Evolutionary conservation across 1,140 invertebrate species (phyloP).

Genomic region (Anastrepha obliqua): DNA sequence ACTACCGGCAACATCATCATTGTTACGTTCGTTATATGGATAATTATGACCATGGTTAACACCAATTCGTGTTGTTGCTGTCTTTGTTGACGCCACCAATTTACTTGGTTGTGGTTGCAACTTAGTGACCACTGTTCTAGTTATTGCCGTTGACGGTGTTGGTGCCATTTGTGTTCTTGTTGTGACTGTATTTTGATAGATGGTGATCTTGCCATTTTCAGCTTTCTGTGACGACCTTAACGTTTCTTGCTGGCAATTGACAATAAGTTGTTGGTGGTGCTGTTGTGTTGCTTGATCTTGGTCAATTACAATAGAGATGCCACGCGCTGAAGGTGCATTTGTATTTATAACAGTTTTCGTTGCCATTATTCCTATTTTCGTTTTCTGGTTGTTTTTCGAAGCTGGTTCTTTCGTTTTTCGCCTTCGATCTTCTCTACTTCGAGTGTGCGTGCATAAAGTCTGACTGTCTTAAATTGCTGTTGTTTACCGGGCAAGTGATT

Average conservation of each 20-base stretch:
- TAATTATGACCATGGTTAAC: constrained; percentile 65
- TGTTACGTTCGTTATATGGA: neutral
- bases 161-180: constrained; percentile 56
- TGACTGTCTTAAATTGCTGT: constrained; percentile 18
- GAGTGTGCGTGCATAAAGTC: neutral
- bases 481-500: neutral
- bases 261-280: constrained; percentile 1
- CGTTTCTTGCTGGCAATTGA: constrained; percentile 50
- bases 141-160: constrained; percentile 59
- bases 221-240: constrained; percentile 57
- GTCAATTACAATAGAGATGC: constrained; percentile 62
- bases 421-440: too few relatives aligned
- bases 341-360: constrained; percentile 59
- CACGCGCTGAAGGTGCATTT: constrained; percentile 26
- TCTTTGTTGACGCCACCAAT: constrained; percentile 56
- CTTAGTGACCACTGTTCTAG: constrained; percentile 56
- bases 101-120: constrained; percentile 24
- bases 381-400: neutral
- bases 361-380: constrained; percentile 51
- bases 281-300: constrained; percentile 55
- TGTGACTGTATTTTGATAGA: constrained; percentile 55
- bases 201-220: constrained; percentile 16
- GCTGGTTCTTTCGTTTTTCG: neutral
- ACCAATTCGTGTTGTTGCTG: constrained; percentile 67
- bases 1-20: constrained; percentile 22